These are phyloP conservation scores for Microchirus variegatus DNA, from an alignment of 2,797 vertebrate genomes.

Conservation along the genomic window DNA sequence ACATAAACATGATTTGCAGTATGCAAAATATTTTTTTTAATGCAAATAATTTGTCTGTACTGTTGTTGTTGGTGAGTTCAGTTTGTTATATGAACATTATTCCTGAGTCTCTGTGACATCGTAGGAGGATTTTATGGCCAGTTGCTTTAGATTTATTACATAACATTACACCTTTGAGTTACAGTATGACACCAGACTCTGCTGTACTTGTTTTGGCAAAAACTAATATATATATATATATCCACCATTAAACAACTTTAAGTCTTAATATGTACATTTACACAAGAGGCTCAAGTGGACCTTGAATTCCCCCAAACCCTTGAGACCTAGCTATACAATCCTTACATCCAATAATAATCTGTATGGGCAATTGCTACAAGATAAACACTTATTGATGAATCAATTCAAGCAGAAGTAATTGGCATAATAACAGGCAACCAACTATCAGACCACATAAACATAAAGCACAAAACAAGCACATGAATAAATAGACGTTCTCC, in stretches of 20 bases:
- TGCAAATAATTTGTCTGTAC: too few relatives aligned
- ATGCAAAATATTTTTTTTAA: too few relatives aligned
- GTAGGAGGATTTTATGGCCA: too few relatives aligned
- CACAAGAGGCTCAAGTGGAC: too few relatives aligned
- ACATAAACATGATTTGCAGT: too few relatives aligned
- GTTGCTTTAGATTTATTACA: too few relatives aligned
- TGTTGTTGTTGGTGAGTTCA: too few relatives aligned
- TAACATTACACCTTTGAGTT: too few relatives aligned
- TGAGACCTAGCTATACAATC: neutral
- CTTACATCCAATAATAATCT: conserved; percentile 16
- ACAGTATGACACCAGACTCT: neutral
- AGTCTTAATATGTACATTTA: neutral
- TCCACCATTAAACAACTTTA: neutral
- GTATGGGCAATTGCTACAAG: conserved; percentile 6
- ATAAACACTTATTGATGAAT: conserved; percentile 40
- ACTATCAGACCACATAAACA: too few relatives aligned
- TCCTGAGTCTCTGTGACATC: too few relatives aligned
- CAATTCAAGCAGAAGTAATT: conserved; percentile 19
- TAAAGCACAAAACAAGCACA: neutral
- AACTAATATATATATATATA: neutral
- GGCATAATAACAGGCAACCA: conserved; percentile 7
- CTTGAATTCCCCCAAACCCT: neutral
- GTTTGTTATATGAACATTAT: too few relatives aligned
- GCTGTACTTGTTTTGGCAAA: conserved; percentile 7
- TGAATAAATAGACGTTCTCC: conserved; percentile 8